phyloP scores from a whole-genome alignment of 2,113 vertebrate genomes.

The Paedocypris sp. region DNA sequence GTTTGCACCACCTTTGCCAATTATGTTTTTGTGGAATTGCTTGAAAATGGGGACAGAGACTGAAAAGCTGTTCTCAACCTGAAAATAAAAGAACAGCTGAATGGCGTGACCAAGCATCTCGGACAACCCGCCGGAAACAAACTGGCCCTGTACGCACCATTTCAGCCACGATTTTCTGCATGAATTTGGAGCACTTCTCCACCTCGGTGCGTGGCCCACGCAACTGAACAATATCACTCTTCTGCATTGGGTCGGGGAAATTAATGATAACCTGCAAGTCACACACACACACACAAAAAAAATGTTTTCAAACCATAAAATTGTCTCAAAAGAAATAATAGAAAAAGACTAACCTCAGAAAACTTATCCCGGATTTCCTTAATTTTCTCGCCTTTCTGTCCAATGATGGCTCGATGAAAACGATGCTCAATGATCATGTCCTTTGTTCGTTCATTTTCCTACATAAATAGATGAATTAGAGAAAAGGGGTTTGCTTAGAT shows the following conservation, averaged over 20 bases:
- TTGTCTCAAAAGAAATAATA: neutral
- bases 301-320: neutral
- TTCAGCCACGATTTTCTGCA: slow-evolving; percentile 94
- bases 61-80: slow-evolving; percentile 93
- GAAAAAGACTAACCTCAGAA: slow-evolving; percentile 67
- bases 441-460: slow-evolving; percentile 99
- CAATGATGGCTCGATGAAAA: slow-evolving; percentile 96
- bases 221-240: slow-evolving; percentile 95
- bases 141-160: slow-evolving; percentile 61
- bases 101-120: too few relatives aligned
- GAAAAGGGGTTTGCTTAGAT: too few relatives aligned
- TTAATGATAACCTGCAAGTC: slow-evolving; percentile 88
- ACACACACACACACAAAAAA: neutral
- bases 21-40: slow-evolving; percentile 98
- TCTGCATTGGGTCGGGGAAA: slow-evolving; percentile 91
- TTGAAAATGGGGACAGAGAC: slow-evolving; percentile 98
- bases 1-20: slow-evolving; percentile 96
- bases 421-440: slow-evolving; percentile 96
- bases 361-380: slow-evolving; percentile 97
- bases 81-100: neutral
- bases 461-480: too few relatives aligned
- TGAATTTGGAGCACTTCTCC: slow-evolving; percentile 94
- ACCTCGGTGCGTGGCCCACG: slow-evolving; percentile 90
- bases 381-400: slow-evolving; percentile 95
- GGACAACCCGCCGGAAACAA: too few relatives aligned